Evolutionary conservation across 2,888 invertebrate genomes (phyloP).

Genomic region (Clunio marinus): DNA sequence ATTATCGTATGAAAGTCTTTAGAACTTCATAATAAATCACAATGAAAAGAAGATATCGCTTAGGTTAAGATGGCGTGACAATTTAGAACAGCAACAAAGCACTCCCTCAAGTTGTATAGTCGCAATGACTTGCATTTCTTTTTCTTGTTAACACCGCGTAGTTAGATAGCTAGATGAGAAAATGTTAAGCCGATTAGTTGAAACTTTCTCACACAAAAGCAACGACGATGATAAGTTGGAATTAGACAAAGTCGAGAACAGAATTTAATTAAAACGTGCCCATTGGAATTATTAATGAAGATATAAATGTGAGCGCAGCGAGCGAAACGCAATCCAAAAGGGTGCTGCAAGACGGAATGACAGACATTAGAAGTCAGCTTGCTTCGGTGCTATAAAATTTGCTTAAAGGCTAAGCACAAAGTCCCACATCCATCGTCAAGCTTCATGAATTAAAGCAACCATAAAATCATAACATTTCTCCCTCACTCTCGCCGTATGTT

Average conservation of each 20-base stretch:
- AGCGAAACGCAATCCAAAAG: background rate
- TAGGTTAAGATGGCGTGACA: background rate
- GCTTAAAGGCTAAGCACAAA: no score
- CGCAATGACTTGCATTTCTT: slow-evolving; percentile 27
- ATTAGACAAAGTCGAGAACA: slow-evolving; percentile 9
- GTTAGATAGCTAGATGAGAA: no score
- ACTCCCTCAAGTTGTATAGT: slow-evolving; percentile 19
- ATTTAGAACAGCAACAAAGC: slow-evolving; percentile 2
- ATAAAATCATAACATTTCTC: slow-evolving; percentile 36
- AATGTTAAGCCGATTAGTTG: slow-evolving; percentile 28
- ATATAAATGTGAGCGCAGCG: slow-evolving; percentile 20
- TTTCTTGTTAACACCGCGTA: slow-evolving; percentile 29
- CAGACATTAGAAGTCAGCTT: no score
- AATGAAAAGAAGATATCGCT: background rate
- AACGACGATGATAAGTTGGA: background rate
- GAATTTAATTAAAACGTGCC: slow-evolving; percentile 32
- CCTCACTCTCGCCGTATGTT: background rate
- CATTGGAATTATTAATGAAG: slow-evolving; percentile 17
- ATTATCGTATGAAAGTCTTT: slow-evolving; percentile 3
- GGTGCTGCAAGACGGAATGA: background rate
- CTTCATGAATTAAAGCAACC: slow-evolving; percentile 24
- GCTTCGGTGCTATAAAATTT: no score
- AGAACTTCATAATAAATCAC: slow-evolving; percentile 10
- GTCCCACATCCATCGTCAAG: no score
- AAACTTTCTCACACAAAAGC: background rate